phyloP scores from a whole-genome alignment of 2,888 invertebrate genomes.

The Copidosoma aretas region DNA sequence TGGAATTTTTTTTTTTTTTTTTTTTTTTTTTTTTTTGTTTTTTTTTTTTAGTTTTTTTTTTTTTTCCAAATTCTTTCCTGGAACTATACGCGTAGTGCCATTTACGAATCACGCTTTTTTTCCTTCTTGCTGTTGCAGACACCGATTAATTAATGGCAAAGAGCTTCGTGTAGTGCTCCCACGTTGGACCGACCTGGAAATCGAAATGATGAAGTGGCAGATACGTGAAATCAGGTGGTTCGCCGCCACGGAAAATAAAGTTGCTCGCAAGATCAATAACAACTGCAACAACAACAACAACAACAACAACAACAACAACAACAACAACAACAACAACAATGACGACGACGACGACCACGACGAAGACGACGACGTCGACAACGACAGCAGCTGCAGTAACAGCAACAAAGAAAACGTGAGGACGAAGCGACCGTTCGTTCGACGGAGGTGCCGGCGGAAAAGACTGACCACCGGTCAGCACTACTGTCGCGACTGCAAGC shows the following conservation, averaged over 20 bases:
- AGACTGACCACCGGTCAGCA: background rate
- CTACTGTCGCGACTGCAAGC: constrained; percentile 10
- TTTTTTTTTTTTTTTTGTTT: background rate
- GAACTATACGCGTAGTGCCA: background rate
- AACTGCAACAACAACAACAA: no score
- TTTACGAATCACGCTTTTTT: constrained; percentile 21
- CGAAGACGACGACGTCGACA: no score
- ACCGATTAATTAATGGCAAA: constrained; percentile 9
- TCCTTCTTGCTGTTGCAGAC: constrained; percentile 36
- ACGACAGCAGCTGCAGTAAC: no score
- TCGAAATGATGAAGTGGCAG: constrained; percentile 36
- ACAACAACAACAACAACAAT: no score
- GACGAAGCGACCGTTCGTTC: background rate
- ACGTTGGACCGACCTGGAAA: constrained; percentile 31
- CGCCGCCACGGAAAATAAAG: no score
- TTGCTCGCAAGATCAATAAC: no score
- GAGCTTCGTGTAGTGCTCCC: constrained; percentile 26
- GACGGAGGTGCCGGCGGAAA: background rate
- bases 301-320: no score
- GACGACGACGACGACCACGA: no score
- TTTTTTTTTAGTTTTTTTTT: background rate
- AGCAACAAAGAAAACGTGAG: no score
- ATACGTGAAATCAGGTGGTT: constrained; percentile 27
- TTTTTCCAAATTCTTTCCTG: background rate
- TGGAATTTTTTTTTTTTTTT: no score